Percentiles rank a stretch among this genome's conserved stretches.
These are phyloP conservation scores for Manis crassicaudata DNA, from an alignment of 2,797 vertebrate genomes.

Conservation along the genomic window DNA sequence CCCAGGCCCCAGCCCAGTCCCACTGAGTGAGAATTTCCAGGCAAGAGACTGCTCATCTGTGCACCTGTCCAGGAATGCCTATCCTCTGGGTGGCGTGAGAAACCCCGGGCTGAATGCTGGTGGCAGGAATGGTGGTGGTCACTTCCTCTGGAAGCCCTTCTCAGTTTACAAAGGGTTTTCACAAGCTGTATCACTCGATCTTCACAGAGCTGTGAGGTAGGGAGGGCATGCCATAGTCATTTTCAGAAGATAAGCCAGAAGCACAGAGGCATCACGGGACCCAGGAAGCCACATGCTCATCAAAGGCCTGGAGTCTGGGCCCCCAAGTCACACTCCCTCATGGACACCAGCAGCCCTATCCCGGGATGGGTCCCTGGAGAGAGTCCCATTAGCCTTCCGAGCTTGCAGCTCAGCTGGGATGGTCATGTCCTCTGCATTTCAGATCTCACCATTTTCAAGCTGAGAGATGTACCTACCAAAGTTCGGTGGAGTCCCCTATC, in stretches of 20 bases:
- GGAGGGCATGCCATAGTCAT: background rate
- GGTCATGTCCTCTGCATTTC: background rate
- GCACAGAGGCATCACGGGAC: background rate
- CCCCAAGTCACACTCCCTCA: rapidly evolving
- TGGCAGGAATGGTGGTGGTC: rapidly evolving
- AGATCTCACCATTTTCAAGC: background rate
- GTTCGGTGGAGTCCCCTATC: rapidly evolving
- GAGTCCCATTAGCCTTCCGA: background rate
- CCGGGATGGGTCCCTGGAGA: background rate
- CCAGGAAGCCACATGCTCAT: background rate
- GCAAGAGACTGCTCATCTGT: background rate
- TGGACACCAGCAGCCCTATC: background rate
- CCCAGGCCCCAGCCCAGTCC: background rate
- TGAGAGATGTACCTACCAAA: background rate
- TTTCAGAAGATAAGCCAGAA: background rate
- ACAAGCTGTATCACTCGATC: background rate
- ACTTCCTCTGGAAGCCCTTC: background rate
- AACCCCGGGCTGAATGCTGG: rapidly evolving
- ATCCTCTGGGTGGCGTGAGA: background rate
- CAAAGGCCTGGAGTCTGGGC: background rate
- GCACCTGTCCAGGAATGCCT: rapidly evolving
- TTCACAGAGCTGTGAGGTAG: background rate
- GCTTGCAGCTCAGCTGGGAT: background rate
- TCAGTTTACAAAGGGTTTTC: background rate
- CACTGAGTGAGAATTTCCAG: background rate